Evolutionary conservation across 2,797 vertebrate genomes (phyloP).

Genomic region (Anolis apletophallus): DNA sequence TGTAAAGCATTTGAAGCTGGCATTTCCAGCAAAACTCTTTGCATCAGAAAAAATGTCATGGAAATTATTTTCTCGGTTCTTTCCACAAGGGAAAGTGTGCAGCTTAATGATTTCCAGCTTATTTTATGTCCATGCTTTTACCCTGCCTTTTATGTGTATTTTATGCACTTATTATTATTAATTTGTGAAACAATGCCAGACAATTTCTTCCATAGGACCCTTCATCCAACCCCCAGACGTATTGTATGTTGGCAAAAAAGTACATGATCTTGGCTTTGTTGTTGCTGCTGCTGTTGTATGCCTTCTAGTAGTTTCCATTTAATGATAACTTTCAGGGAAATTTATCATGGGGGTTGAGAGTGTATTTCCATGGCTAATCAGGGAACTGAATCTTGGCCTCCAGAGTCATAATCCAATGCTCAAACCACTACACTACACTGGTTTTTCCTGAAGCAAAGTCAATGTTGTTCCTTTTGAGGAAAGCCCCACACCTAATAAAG

Average conservation of each 20-base stretch:
- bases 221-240: background rate
- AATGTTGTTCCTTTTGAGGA: background rate
- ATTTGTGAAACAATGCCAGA: constrained; percentile 28
- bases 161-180: background rate
- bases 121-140: background rate
- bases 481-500: background rate
- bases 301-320: no score
- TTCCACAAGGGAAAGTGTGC: constrained; percentile 1
- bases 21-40: constrained; percentile 35
- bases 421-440: no score
- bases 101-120: background rate
- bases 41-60: background rate
- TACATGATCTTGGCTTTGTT: background rate
- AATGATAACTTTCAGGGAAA: no score
- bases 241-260: background rate
- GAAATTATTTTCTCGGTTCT: constrained; percentile 16
- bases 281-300: no score
- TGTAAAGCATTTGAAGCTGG: constrained; percentile 27
- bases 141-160: fast-evolving
- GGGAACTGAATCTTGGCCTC: no score
- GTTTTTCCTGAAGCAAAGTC: background rate
- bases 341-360: no score
- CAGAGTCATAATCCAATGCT: no score
- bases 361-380: no score
- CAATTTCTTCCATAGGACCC: background rate